Evolutionary conservation across 2,797 vertebrate genomes (phyloP).

Genomic region (Manis javanica): DNA sequence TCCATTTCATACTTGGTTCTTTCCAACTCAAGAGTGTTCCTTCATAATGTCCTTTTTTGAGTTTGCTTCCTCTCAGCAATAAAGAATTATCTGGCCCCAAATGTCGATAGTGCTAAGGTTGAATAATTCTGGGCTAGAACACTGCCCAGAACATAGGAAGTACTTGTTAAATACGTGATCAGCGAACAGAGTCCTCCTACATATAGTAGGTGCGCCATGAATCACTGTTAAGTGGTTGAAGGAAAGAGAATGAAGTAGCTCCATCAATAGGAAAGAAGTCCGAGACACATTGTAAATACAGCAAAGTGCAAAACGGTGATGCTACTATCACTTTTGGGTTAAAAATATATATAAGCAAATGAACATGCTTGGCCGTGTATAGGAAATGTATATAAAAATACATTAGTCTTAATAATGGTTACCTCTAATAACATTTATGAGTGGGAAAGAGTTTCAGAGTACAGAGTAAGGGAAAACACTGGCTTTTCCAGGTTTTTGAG

Average conservation of each 20-base stretch:
- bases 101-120: not conserved
- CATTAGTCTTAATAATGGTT: not conserved
- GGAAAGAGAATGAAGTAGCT: not conserved
- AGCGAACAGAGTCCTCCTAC: not conserved
- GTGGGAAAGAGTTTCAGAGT: not conserved
- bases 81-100: not conserved
- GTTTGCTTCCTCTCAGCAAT: not conserved
- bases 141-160: not conserved
- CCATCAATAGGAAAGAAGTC: not conserved
- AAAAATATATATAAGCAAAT: not conserved
- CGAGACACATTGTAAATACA: not conserved
- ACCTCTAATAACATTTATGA: not conserved
- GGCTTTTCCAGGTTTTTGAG: not conserved
- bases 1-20: not conserved
- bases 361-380: not conserved
- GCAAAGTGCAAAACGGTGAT: not conserved
- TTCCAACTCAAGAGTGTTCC: not conserved
- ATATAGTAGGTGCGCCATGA: not conserved
- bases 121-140: not conserved
- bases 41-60: not conserved
- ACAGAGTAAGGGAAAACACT: not conserved
- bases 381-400: not conserved
- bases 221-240: not conserved
- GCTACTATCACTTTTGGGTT: not conserved
- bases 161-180: not conserved